Base-by-base conservation (phyloP, 92 coral and sea anemone species). In the Isaurus tuberculatus region DNA sequence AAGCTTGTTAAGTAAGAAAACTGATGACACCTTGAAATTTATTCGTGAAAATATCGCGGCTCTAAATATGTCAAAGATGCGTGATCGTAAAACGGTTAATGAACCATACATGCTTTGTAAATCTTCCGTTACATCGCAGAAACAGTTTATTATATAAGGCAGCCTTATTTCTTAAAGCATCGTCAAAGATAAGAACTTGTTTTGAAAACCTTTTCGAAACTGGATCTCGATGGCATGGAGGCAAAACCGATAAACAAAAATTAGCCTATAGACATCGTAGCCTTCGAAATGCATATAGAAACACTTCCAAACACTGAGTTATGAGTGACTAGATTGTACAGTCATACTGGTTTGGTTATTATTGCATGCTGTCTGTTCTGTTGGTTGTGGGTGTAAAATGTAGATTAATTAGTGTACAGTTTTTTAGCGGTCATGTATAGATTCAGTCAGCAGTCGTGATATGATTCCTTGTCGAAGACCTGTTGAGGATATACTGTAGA, bases 361-460 rank as follows among this genome's bases (percentile, higher is more conserved):
- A 22, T 33, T 49, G 28, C 23, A 60, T 11, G 70, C 68, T 77
- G 70, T 77, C 82, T 77, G 82, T 77, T 57, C 33, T 7, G 82
- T 77, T 77, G 82, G 46, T 27, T 31, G 19, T 34, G 7, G 17
- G 13, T 16, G 55, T 58, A 25, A 22, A 23, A 34, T 36, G 15
- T 32, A 32, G 6, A 16, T 32, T 16, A 36, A 9, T 77, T 40
- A 15, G 46, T n/a, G 42, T 75, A 36, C 42, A 15, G 67, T 31
- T 19, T n/a, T 73, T 19, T 4, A 25, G 64, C 65, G 53, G 66
- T 31, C 42, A 7, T 22, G 80, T 46, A 22, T 23, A 74, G 65
- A 28, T 74, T 30, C 66, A 28, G 11, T 17, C 28, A 74, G 14
- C 8, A 31, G 44, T 53, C 43, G 48, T 53, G 29, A 53, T 58